Evolutionary conservation across 2,113 vertebrate genomes (phyloP).

Genomic region (Hydropotes inermis): DNA sequence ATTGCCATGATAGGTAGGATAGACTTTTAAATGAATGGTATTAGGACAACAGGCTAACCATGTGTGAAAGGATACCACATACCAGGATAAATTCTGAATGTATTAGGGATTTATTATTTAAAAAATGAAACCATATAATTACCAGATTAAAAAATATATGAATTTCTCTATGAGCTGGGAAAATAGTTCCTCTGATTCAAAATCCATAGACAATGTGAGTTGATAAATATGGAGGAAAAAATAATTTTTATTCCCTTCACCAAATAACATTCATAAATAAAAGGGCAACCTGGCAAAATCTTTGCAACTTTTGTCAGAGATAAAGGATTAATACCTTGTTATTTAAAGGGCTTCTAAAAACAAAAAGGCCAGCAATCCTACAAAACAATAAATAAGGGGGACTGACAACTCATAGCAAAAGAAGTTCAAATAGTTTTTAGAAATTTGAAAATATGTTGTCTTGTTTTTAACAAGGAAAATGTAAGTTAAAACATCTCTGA

Average conservation of each 20-base stretch:
- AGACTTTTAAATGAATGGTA: not conserved
- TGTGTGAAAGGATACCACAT: not conserved
- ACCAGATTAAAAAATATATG: not conserved
- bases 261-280: not conserved
- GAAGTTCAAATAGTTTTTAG: not conserved
- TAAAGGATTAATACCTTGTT: not conserved
- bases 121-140: not conserved
- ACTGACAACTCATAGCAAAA: not conserved
- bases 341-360: not conserved
- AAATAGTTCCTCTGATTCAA: not conserved
- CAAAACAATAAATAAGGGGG: not conserved
- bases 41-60: not conserved
- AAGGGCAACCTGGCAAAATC: not conserved
- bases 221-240: not conserved
- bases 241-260: not conserved
- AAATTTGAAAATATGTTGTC: not conserved
- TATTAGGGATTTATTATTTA: not conserved
- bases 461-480: not conserved
- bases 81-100: conserved; percentile 7
- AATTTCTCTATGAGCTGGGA: not conserved
- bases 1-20: not conserved
- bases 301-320: not conserved
- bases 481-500: not conserved
- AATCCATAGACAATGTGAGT: not conserved
- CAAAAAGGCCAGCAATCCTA: not conserved